Base-by-base conservation (phyloP, 2,113 vertebrate genomes). In the Thamnophis sirtalis region DNA sequence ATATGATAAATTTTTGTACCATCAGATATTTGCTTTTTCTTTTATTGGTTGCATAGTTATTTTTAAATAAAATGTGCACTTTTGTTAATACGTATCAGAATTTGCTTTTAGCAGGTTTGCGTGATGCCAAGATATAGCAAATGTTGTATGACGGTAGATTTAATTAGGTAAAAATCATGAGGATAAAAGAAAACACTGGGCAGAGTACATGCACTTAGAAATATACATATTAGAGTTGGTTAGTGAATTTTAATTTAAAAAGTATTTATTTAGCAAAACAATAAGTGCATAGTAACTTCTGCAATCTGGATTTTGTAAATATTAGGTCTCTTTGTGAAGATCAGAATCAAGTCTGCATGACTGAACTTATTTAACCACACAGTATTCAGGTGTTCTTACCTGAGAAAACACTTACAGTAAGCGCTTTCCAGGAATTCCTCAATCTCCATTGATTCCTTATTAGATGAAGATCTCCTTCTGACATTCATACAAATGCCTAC, bases 171-270 rank as follows among this genome's bases (percentile, higher is more conserved):
- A 53, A 51, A 22, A 84, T 9, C 26, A 63, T 3, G 9, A 90
- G n/a, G 28, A 24, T n/a, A 28, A 48, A 6, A 90, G 48, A 63
- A 86, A 68, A 87, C 33, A 49, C 15, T 48, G 55, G 33, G 80
- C 48, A 4, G 63, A 86, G 17, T 53, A 10, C 5, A 54, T 21
- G 80, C 54, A 63, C n/a, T 49, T 60, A n/a, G 22, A 15, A 60
- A 19, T 73, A 84, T 33, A 21, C 80, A 85, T 26, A 22, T 63
- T 1, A 86, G 21, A 49, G 8, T 9, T 58, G 5, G 28, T 51
- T 60, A n/a, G 28, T 84, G n/a, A 86, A 86, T 60, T 91, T 91
- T 86, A 86, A 86, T 91, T 91, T 86, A 86, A 85, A 58, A 91
- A 26, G 33, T n/a, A 84, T 91, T 91, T 63, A 33, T 91, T n/a